Conservation (phyloP, 37 sponge, comb jelly and placozoan species). For the Theonella swinhoei region DNA sequence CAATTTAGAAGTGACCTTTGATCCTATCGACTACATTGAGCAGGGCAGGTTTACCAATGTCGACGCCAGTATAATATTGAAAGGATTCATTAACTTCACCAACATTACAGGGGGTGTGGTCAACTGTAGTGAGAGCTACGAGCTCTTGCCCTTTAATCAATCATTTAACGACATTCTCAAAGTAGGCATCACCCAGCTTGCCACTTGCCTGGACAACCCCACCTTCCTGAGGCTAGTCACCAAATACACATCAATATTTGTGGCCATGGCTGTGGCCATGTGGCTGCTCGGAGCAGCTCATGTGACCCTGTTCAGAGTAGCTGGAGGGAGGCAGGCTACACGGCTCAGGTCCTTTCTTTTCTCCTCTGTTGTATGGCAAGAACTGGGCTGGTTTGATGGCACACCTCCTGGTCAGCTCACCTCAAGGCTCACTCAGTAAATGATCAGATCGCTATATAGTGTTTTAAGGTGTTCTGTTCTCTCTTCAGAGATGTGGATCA, state of each 20-base stretch:
- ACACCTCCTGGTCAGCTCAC: slow-evolving; percentile 72
- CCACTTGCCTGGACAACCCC: slow-evolving; percentile 27
- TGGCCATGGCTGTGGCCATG: slow-evolving; percentile 7
- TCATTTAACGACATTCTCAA: slow-evolving; percentile 8
- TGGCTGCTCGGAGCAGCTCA: slow-evolving; percentile 42
- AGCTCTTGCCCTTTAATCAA: slow-evolving; percentile 10
- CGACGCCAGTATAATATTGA: neutral
- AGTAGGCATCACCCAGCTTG: neutral
- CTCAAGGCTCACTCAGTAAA: slow-evolving; percentile 66
- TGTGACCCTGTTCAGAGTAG: slow-evolving; percentile 31
- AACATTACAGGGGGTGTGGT: slow-evolving; percentile 36
- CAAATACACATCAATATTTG: slow-evolving; percentile 1
- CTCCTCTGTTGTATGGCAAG: slow-evolving; percentile 58
- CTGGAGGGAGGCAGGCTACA: slow-evolving; percentile 34
- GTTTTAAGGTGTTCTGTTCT: neutral
- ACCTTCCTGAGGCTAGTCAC: neutral
- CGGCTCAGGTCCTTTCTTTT: slow-evolving; percentile 21
- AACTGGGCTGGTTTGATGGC: slow-evolving; percentile 72
- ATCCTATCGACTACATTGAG: slow-evolving; percentile 12
- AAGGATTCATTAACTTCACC: slow-evolving; percentile 38
- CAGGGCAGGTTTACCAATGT: neutral
- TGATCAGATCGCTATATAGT: neutral
- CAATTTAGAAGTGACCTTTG: slow-evolving; percentile 13
- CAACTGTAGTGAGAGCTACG: slow-evolving; percentile 28
- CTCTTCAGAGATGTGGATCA: slow-evolving; percentile 51